Conservation (phyloP, 2,113 vertebrate species). For the Sylvia atricapilla region DNA sequence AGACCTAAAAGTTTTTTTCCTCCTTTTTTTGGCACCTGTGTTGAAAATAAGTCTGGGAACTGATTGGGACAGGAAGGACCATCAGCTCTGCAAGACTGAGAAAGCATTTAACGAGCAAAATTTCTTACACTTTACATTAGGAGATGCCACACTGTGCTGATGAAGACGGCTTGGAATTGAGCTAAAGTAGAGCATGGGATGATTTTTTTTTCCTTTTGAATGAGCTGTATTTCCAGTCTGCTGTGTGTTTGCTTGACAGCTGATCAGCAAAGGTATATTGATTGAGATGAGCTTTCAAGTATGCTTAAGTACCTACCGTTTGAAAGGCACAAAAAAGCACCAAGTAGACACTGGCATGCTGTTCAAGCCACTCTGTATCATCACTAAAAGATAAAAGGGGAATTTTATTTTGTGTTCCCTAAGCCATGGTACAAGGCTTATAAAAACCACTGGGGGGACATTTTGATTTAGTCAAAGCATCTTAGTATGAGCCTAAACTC, state of each 20-base stretch:
- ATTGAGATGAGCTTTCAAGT: background rate
- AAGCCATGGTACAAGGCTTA: background rate
- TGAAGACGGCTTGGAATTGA: background rate
- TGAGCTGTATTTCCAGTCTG: background rate
- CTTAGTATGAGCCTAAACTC: background rate
- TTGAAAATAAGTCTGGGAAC: background rate
- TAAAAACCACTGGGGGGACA: background rate
- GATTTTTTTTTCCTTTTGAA: background rate
- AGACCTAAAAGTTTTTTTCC: background rate
- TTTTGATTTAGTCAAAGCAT: background rate
- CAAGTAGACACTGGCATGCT: background rate
- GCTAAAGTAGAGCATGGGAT: background rate
- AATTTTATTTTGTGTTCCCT: background rate
- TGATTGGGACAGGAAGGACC: background rate
- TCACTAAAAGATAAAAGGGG: background rate
- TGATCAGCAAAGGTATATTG: background rate
- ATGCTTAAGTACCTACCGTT: background rate
- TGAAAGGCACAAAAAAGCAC: background rate
- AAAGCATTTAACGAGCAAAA: background rate
- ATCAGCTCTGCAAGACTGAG: background rate
- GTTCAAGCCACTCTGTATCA: background rate
- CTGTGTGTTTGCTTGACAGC: background rate
- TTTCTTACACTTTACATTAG: background rate
- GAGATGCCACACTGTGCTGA: background rate
- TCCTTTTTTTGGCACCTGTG: background rate